A percentile compares a stretch with the other conserved stretches of the same genome.
These are phyloP conservation scores for Drosophila buzzatii DNA, from an alignment of 2,888 invertebrate species.

Conservation along the genomic window DNA sequence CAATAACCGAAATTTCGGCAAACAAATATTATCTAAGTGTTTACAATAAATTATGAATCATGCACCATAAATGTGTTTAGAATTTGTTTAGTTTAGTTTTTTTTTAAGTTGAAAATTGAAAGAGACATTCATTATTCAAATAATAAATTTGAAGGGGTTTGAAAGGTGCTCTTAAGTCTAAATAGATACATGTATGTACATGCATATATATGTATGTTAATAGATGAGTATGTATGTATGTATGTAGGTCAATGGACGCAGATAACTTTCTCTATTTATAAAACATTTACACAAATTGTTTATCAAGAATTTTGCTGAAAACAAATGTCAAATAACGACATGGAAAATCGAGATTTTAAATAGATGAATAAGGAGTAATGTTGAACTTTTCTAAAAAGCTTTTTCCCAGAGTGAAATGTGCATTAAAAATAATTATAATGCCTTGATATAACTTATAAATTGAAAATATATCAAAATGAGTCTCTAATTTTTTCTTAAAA, in stretches of 20 bases:
- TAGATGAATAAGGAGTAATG: not conserved
- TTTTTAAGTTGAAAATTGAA: not conserved
- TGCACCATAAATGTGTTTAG: not conserved
- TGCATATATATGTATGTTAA: not conserved
- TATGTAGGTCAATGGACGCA: slow-evolving; percentile 59
- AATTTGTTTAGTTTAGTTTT: not conserved
- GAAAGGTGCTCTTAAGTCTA: not conserved
- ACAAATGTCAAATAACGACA: slow-evolving; percentile 28
- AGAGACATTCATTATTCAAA: not conserved
- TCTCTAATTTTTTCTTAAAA: not conserved
- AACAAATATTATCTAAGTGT: slow-evolving; percentile 55
- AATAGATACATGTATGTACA: not conserved
- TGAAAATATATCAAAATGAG: not conserved
- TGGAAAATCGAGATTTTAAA: not conserved
- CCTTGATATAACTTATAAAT: not conserved
- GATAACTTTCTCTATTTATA: slow-evolving; percentile 37
- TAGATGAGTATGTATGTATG: slow-evolving; percentile 11
- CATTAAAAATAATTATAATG: not conserved
- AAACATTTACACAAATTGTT: slow-evolving; percentile 26
- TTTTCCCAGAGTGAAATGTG: not conserved
- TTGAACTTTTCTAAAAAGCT: not conserved
- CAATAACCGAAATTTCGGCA: slow-evolving; percentile 5
- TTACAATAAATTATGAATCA: slow-evolving; percentile 10
- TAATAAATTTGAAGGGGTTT: not conserved
- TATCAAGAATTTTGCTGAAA: slow-evolving; percentile 1